Conservation (phyloP, 2,113 vertebrate genomes). For the Onychostruthus taczanowskii region DNA sequence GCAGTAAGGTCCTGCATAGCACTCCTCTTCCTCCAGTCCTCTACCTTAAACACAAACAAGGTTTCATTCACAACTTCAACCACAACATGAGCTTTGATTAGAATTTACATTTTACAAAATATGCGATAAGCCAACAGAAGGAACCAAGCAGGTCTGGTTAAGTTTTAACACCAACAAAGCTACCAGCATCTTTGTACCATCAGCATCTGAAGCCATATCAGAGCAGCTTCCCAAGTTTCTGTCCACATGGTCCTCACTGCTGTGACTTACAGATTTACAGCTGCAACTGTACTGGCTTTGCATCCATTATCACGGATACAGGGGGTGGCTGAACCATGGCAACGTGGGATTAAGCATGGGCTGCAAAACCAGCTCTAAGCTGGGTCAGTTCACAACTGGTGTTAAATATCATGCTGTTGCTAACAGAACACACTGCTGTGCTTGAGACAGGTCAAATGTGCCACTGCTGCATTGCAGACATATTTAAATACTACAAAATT, state of each 20-base stretch:
- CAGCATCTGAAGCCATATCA: neutral
- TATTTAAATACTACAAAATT: neutral
- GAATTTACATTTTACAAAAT: neutral
- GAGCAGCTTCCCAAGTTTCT: neutral
- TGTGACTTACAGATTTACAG: neutral
- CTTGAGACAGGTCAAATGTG: neutral
- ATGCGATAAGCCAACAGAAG: neutral
- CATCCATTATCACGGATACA: neutral
- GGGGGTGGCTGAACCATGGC: neutral
- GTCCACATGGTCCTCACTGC: neutral
- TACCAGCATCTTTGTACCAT: neutral
- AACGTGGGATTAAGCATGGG: neutral
- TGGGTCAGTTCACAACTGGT: constrained; percentile 11
- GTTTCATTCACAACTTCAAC: neutral
- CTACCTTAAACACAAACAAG: neutral
- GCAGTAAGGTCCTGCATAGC: neutral
- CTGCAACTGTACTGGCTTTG: neutral
- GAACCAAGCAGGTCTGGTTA: neutral
- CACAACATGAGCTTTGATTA: neutral
- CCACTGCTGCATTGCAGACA: neutral
- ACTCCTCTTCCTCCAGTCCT: neutral
- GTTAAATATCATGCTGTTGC: neutral
- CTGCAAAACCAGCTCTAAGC: neutral
- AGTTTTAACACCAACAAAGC: neutral
- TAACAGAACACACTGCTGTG: neutral